phyloP scores from a whole-genome alignment of 2,888 invertebrate genomes.

The Mesorhabditis spiculigera region DNA sequence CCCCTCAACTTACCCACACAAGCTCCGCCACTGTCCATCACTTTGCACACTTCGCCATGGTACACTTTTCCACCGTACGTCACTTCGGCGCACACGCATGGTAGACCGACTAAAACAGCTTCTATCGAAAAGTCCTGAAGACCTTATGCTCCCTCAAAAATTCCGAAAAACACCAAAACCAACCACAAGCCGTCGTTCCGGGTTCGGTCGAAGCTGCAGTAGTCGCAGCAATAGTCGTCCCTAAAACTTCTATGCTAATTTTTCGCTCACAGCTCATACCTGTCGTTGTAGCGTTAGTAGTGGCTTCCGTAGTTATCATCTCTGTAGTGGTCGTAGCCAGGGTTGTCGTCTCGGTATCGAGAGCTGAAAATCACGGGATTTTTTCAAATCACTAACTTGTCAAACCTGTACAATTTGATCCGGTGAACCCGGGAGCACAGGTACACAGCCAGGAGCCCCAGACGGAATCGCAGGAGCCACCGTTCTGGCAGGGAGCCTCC shows the following conservation, averaged over 20 bases:
- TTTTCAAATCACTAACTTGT: neutral
- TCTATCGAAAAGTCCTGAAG: no score
- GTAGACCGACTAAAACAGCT: neutral
- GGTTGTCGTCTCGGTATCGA: neutral
- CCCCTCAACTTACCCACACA: neutral
- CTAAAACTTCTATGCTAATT: no score
- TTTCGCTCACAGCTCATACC: neutral
- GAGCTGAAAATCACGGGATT: neutral
- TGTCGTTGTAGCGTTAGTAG: neutral
- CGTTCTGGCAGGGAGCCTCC: conserved; percentile 3
- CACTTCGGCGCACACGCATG: neutral
- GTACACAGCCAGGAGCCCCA: neutral
- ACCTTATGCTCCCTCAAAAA: neutral
- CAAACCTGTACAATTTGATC: neutral
- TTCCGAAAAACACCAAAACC: neutral
- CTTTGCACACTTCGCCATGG: neutral
- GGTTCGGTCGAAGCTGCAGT: no score
- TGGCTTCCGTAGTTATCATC: neutral
- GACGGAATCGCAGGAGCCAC: conserved; percentile 2
- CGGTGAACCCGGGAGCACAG: neutral
- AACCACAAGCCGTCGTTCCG: conserved; percentile 6
- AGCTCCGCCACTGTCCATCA: neutral
- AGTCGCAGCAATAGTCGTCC: no score
- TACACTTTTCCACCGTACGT: neutral
- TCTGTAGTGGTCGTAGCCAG: neutral